These are phyloP conservation scores for Lynx canadensis DNA, from an alignment of 2,113 vertebrate genomes.

Conservation along the genomic window DNA sequence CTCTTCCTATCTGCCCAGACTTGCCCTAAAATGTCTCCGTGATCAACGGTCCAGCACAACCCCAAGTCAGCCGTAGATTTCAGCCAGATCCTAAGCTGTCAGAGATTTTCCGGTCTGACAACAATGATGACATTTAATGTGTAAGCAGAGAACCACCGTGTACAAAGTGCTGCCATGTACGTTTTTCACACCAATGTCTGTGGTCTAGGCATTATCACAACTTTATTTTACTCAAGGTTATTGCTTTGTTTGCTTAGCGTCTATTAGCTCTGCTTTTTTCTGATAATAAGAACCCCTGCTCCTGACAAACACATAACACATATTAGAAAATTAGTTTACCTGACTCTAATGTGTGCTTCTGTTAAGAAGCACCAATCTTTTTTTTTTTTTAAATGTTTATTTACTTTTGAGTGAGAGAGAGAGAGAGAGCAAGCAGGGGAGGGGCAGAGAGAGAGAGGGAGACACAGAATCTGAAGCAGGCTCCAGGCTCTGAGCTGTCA, in stretches of 20 bases:
- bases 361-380: neutral
- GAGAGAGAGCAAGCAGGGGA: too few relatives aligned
- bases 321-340: neutral
- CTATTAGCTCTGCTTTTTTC: neutral
- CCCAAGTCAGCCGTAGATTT: neutral
- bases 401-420: too few relatives aligned
- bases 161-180: neutral
- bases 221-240: neutral
- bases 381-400: too few relatives aligned
- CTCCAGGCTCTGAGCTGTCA: too few relatives aligned
- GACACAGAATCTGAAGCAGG: too few relatives aligned
- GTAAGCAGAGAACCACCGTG: neutral
- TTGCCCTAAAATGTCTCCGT: neutral
- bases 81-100: neutral
- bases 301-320: neutral
- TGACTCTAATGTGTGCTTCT: neutral
- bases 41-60: neutral
- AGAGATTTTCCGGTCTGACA: neutral
- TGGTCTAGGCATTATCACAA: neutral
- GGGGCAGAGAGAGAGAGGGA: too few relatives aligned
- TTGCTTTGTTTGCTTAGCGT: neutral
- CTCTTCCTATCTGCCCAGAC: neutral
- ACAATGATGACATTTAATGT: neutral
- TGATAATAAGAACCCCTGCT: neutral
- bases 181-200: neutral